A percentile compares a stretch with the other conserved stretches of the same genome.
Conservation (phyloP, 2,888 invertebrate genomes). For the Vanessa cardui region DNA sequence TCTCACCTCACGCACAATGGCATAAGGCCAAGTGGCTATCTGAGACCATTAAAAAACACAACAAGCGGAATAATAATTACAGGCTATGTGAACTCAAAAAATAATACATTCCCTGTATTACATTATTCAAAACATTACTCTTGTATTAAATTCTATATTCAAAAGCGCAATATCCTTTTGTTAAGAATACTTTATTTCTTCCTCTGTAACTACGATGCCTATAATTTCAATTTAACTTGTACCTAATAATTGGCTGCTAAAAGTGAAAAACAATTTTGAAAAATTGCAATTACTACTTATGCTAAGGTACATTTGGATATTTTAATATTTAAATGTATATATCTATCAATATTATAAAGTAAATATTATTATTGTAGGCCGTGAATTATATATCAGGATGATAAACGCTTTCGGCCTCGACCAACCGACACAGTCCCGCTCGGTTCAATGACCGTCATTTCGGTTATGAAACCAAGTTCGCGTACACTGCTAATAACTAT, state of each 20-base stretch:
- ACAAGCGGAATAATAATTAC: slow-evolving; percentile 16
- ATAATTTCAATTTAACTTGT: too few relatives aligned
- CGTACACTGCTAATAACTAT: slow-evolving; percentile 19
- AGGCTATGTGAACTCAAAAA: neutral
- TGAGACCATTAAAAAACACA: slow-evolving; percentile 41
- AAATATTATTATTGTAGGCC: slow-evolving; percentile 25
- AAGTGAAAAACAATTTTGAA: too few relatives aligned
- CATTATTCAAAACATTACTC: slow-evolving; percentile 5
- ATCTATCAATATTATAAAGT: slow-evolving; percentile 3
- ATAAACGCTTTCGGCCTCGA: slow-evolving; percentile 74
- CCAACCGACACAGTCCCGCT: slow-evolving; percentile 77
- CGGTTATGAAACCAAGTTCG: slow-evolving; percentile 58
- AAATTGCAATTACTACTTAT: too few relatives aligned
- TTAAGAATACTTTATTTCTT: too few relatives aligned
- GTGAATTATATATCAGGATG: slow-evolving; percentile 53
- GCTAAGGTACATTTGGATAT: too few relatives aligned
- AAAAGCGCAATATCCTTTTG: neutral
- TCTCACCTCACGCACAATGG: slow-evolving; percentile 79
- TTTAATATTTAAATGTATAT: too few relatives aligned
- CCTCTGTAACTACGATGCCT: too few relatives aligned
- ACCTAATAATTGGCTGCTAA: too few relatives aligned
- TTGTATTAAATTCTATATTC: neutral
- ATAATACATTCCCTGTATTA: neutral
- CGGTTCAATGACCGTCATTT: slow-evolving; percentile 72
- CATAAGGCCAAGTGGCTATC: slow-evolving; percentile 66